Evolutionary conservation across 2,888 invertebrate genomes (phyloP).

Genomic region (Cosmopolites sordidus): DNA sequence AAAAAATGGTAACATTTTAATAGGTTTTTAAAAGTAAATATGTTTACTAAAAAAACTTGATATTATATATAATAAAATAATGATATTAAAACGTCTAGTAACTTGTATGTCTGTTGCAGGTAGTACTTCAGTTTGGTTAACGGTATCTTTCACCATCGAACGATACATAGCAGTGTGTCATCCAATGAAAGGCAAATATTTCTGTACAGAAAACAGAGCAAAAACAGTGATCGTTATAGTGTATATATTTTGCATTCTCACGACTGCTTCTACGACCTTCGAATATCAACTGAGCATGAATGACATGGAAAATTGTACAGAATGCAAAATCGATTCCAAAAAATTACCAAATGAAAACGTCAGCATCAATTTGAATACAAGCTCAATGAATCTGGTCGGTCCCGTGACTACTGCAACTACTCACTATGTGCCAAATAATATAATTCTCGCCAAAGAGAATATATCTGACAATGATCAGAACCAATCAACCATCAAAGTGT

Average conservation of each 20-base stretch:
- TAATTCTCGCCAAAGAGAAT: constrained; percentile 3
- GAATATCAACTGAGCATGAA: constrained; percentile 55
- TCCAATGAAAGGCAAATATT: constrained; percentile 64
- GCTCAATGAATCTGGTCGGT: background rate
- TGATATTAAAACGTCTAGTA: too few species aligned
- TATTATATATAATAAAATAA: too few species aligned
- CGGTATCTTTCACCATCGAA: constrained; percentile 71
- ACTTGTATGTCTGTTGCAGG: too few species aligned
- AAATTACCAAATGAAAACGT: constrained; percentile 8
- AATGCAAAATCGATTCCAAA: constrained; percentile 27
- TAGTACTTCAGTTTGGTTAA: constrained; percentile 70
- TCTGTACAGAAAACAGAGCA: constrained; percentile 67
- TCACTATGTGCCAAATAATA: constrained; percentile 27
- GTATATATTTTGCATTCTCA: constrained; percentile 56
- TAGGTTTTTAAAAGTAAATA: too few species aligned
- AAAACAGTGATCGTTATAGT: constrained; percentile 60
- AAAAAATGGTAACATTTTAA: too few species aligned
- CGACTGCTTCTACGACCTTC: constrained; percentile 63
- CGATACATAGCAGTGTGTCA: constrained; percentile 72
- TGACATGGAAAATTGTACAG: constrained; percentile 35
- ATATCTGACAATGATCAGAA: background rate
- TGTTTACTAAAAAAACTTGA: too few species aligned
- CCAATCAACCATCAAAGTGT: constrained; percentile 2
- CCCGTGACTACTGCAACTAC: constrained; percentile 17
- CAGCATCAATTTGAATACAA: background rate